Conservation (phyloP, 2,888 invertebrate species). For the Philaethria dido region DNA sequence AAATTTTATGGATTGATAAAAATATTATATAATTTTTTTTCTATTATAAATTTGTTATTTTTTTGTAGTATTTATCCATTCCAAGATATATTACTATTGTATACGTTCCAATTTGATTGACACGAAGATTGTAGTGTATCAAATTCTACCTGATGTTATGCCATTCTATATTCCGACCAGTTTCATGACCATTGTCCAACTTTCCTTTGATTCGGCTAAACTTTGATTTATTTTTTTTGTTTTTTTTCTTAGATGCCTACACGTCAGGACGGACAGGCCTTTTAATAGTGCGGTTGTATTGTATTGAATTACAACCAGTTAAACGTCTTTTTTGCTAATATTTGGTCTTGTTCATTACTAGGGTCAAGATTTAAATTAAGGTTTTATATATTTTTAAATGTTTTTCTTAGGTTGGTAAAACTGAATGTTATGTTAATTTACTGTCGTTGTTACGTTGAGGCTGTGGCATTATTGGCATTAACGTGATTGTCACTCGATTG, state of each 20-base stretch:
- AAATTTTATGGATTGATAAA: too few relatives aligned
- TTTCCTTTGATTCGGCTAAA: constrained; percentile 73
- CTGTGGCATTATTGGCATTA: too few relatives aligned
- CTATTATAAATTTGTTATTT: too few relatives aligned
- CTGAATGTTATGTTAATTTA: neutral
- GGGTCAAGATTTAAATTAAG: constrained; percentile 27
- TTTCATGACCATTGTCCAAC: constrained; percentile 82
- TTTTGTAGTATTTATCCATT: constrained; percentile 11
- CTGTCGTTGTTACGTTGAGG: neutral
- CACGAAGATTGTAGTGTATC: constrained; percentile 69
- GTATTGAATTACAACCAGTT: constrained; percentile 62
- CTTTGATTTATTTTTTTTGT: constrained; percentile 57
- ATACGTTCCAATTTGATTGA: constrained; percentile 54
- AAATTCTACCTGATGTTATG: constrained; percentile 75
- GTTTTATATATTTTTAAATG: neutral
- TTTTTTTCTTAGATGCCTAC: constrained; percentile 53
- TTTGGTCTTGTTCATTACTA: constrained; percentile 44
- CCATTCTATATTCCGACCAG: constrained; percentile 62
- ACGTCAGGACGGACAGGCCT: constrained; percentile 62
- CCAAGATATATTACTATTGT: constrained; percentile 8
- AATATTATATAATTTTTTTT: too few relatives aligned
- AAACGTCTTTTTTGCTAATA: constrained; percentile 55
- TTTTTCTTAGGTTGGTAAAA: neutral
- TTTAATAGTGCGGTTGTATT: constrained; percentile 60
- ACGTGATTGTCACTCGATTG: too few relatives aligned